phyloP scores from a whole-genome alignment of 2,888 invertebrate species.

The Epirrhoe tristata region DNA sequence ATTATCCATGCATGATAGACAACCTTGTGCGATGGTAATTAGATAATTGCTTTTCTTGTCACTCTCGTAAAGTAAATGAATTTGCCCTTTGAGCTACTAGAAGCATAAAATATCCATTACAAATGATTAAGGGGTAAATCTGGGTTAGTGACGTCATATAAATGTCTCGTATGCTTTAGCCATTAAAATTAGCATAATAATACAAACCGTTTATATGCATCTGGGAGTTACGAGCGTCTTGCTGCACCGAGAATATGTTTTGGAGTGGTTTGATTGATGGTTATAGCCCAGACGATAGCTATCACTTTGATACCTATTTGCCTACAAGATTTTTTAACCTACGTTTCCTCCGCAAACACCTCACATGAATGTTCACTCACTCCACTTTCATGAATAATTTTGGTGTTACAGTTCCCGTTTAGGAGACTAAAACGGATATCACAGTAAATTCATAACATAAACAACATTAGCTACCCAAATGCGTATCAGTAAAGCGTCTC shows the following conservation, averaged over 20 bases:
- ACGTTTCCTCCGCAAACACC: no score
- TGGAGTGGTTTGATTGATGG: conserved; percentile 11
- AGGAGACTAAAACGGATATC: background rate
- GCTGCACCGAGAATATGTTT: conserved; percentile 17
- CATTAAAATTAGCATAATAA: background rate
- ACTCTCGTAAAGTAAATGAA: no score
- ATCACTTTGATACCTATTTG: background rate
- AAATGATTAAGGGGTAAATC: no score
- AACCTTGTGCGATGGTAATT: no score
- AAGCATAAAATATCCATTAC: no score
- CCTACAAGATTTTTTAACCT: no score
- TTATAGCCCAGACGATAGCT: conserved; percentile 4
- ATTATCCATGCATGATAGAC: no score
- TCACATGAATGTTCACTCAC: no score
- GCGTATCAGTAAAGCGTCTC: background rate
- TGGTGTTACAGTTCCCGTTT: no score
- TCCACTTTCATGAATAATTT: background rate
- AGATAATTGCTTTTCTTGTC: no score
- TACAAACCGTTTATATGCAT: conserved; percentile 18
- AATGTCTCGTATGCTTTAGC: background rate
- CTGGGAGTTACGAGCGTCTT: conserved; percentile 29
- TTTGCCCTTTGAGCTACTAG: no score
- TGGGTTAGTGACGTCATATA: background rate
- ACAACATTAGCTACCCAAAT: background rate
- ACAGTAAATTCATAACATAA: background rate